Conservation (phyloP, 2,888 invertebrate genomes). For the Embidobia sp. region DNA sequence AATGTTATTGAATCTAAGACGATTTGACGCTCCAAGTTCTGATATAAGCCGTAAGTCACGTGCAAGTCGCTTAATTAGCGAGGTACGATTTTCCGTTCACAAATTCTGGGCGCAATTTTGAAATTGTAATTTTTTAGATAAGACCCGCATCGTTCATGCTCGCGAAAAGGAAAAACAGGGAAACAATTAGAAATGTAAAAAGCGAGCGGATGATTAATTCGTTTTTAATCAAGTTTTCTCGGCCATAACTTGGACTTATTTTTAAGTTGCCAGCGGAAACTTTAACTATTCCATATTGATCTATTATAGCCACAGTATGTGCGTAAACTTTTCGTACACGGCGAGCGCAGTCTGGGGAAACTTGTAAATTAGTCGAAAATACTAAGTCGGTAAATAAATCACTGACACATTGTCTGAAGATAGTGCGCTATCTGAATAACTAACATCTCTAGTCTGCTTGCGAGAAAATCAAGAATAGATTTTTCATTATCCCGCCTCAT, state of each 20-base stretch:
- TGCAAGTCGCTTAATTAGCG: slow-evolving; percentile 14
- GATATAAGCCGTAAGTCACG: too few species aligned
- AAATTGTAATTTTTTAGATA: too few species aligned
- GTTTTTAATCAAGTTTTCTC: too few species aligned
- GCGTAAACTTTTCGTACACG: slow-evolving; percentile 42
- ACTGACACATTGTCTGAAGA: slow-evolving; percentile 51
- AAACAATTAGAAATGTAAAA: too few species aligned
- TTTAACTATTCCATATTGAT: slow-evolving; percentile 48
- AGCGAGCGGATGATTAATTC: too few species aligned
- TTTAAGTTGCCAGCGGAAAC: slow-evolving; percentile 20
- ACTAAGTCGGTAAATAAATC: slow-evolving; percentile 55
- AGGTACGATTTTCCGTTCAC: too few species aligned
- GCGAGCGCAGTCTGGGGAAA: slow-evolving; percentile 33
- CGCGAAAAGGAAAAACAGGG: too few species aligned
- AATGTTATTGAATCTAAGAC: too few species aligned
- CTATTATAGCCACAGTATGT: slow-evolving; percentile 49
- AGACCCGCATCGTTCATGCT: too few species aligned
- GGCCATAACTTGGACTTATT: slow-evolving; percentile 13
- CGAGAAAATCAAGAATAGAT: slow-evolving; percentile 9
- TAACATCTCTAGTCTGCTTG: slow-evolving; percentile 21
- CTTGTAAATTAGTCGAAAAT: slow-evolving; percentile 58
- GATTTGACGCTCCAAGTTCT: too few species aligned
- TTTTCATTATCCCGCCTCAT: not conserved
- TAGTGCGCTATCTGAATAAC: slow-evolving; percentile 42
- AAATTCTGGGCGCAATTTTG: too few species aligned